Conservation (phyloP, 2,113 vertebrate species). For the Nannobrachium achirus region DNA sequence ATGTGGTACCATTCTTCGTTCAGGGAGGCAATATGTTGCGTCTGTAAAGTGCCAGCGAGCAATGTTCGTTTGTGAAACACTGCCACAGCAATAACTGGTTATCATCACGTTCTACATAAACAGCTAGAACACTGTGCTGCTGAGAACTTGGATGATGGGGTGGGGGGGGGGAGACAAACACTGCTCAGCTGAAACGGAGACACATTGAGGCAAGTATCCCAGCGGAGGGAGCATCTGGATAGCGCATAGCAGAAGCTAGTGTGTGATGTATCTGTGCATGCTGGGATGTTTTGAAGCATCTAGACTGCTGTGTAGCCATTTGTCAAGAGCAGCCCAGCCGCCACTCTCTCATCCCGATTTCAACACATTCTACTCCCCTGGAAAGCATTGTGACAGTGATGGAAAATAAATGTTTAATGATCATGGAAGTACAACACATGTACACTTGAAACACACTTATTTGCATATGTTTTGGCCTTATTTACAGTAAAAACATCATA, state of each 20-base stretch:
- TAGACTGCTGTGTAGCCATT: neutral
- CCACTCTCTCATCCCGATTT: neutral
- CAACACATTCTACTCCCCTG: neutral
- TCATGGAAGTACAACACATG: neutral
- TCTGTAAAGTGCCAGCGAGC: no score
- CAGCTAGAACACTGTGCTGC: neutral
- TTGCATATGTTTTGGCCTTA: no score
- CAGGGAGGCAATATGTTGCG: no score
- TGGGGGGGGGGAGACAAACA: neutral
- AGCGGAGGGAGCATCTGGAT: conserved; percentile 12
- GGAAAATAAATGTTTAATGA: neutral
- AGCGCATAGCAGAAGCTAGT: no score
- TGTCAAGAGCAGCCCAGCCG: neutral
- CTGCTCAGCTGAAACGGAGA: neutral
- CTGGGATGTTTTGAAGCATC: neutral
- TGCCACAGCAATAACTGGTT: no score
- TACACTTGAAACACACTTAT: no score
- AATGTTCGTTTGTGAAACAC: no score
- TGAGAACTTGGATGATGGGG: neutral
- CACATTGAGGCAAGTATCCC: neutral
- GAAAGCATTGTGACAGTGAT: neutral
- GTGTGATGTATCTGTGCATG: neutral
- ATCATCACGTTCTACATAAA: no score
- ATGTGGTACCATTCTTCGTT: neutral
- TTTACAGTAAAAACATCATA: no score